phyloP scores from a whole-genome alignment of 1,140 invertebrate genomes.

The Archivesica marissinica region DNA sequence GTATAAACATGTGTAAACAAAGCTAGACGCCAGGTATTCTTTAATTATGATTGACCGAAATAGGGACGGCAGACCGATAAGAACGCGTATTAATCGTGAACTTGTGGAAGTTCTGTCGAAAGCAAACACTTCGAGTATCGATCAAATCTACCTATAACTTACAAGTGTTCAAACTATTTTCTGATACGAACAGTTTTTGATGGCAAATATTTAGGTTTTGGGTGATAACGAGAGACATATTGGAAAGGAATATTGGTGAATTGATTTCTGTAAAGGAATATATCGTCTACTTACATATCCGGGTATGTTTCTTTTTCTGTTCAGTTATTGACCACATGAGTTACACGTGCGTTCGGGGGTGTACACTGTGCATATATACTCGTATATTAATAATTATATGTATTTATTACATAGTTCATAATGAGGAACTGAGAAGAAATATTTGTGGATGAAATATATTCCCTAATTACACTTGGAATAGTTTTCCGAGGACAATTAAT shows the following conservation, averaged over 20 bases:
- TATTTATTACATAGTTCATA: too few relatives aligned
- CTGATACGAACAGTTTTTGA: background rate
- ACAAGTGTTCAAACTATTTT: background rate
- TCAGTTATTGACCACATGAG: too few relatives aligned
- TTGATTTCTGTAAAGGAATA: background rate
- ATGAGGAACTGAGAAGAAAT: too few relatives aligned
- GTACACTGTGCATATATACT: too few relatives aligned
- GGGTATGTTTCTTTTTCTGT: too few relatives aligned
- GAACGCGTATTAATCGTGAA: background rate
- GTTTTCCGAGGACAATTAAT: too few relatives aligned
- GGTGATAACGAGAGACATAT: background rate
- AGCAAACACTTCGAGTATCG: background rate
- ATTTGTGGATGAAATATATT: too few relatives aligned
- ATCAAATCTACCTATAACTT: background rate
- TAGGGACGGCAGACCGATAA: background rate
- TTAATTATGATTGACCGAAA: background rate
- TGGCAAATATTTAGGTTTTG: background rate
- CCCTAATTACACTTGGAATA: too few relatives aligned
- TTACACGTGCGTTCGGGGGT: too few relatives aligned
- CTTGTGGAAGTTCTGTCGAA: background rate
- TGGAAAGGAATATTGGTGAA: slow-evolving; percentile 2
- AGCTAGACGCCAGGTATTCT: slow-evolving; percentile 10
- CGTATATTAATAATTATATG: too few relatives aligned
- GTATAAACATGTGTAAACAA: slow-evolving; percentile 42
- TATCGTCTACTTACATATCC: background rate